Percentiles rank a stretch among this genome's conserved stretches.
Evolutionary conservation across 2,113 vertebrate genomes (phyloP).

Genomic region (Colinus virginianus): DNA sequence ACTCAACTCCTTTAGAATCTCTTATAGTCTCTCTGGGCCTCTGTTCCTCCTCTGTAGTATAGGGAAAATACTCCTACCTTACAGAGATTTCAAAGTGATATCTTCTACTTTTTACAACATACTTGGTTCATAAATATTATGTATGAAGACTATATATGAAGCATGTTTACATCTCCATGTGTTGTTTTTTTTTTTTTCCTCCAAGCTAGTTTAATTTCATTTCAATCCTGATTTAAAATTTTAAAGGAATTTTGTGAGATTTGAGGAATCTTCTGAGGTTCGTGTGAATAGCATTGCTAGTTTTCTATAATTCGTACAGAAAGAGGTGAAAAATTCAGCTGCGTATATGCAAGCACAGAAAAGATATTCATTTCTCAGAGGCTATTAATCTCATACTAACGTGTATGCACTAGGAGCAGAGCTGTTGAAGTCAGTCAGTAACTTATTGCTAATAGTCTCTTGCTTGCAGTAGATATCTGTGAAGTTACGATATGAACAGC

Average conservation of each 20-base stretch:
- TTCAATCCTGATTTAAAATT: neutral
- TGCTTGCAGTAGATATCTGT: slow-evolving; percentile 22
- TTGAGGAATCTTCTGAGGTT: neutral
- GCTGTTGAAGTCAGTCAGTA: neutral
- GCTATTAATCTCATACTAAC: neutral
- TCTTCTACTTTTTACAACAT: neutral
- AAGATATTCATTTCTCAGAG: neutral
- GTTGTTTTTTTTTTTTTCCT: neutral
- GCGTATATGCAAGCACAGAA: neutral
- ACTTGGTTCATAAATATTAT: neutral
- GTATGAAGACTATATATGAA: neutral
- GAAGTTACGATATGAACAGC: neutral
- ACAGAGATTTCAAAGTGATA: neutral
- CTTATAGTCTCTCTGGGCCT: neutral
- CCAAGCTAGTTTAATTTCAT: neutral
- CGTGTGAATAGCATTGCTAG: neutral
- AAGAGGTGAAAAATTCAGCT: neutral
- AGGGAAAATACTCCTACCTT: neutral
- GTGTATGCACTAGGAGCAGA: neutral
- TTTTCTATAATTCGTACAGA: neutral
- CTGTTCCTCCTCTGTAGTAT: neutral
- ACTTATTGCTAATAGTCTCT: slow-evolving; percentile 17
- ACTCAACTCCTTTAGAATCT: neutral
- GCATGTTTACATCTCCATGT: neutral
- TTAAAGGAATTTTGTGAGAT: neutral